These are phyloP conservation scores for Mustelus asterias DNA, from an alignment of 2,113 vertebrate genomes.

Conservation along the genomic window DNA sequence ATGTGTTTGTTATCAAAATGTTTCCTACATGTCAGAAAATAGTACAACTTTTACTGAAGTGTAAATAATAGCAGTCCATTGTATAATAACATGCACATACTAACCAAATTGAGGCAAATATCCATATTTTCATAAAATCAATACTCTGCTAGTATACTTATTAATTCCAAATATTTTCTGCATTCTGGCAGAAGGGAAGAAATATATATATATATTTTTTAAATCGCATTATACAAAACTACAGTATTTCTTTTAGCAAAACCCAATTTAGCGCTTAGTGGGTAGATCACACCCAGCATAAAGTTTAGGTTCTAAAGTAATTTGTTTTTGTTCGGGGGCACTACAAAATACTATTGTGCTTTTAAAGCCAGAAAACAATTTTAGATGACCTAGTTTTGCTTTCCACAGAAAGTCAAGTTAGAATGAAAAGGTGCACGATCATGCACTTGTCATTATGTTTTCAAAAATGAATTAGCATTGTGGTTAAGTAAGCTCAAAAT, in stretches of 20 bases:
- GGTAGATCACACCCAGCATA: not conserved
- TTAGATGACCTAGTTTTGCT: not conserved
- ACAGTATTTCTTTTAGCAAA: not conserved
- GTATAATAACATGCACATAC: not conserved
- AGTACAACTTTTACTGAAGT: slow-evolving; percentile 13
- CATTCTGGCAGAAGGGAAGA: not conserved
- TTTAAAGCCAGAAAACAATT: not conserved
- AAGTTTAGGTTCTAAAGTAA: not conserved
- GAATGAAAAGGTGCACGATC: not conserved
- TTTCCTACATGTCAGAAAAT: slow-evolving; percentile 60
- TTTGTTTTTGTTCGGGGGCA: not conserved
- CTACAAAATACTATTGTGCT: not conserved
- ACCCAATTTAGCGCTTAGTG: not conserved
- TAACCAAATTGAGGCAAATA: not conserved
- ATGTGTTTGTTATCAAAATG: slow-evolving; percentile 70
- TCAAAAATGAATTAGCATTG: not conserved
- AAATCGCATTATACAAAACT: not conserved
- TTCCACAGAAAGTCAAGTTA: not conserved
- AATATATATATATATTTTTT: not conserved
- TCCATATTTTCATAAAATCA: not conserved
- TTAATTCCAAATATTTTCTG: not conserved
- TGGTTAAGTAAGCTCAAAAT: not conserved
- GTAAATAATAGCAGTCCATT: not conserved
- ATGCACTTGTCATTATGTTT: not conserved
- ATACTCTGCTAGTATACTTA: not conserved